A percentile compares a stretch with the other conserved stretches of the same genome.
These are phyloP conservation scores for Laothoe populi DNA, from an alignment of 2,888 invertebrate genomes.

Conservation along the genomic window DNA sequence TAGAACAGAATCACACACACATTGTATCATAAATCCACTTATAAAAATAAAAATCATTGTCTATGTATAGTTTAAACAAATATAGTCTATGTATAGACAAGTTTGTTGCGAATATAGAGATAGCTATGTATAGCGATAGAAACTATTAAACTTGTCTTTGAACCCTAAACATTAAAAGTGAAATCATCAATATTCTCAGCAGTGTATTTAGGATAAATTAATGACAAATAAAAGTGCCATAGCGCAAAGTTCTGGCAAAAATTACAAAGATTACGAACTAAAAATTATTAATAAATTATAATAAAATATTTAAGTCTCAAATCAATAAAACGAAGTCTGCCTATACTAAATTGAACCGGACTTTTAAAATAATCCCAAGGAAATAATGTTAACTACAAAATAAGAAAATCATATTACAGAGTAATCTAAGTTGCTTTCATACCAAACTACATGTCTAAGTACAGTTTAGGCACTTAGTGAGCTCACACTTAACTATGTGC, in stretches of 20 bases:
- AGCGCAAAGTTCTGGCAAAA: neutral
- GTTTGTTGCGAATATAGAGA: too few relatives aligned
- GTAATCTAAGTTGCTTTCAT: conserved; percentile 31
- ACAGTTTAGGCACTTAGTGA: conserved; percentile 23
- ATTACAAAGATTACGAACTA: too few relatives aligned
- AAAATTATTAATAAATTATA: too few relatives aligned
- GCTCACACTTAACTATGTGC: neutral
- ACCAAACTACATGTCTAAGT: conserved; percentile 13
- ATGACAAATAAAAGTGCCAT: neutral
- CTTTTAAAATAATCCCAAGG: neutral
- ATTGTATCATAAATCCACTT: too few relatives aligned
- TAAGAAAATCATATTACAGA: conserved; percentile 28
- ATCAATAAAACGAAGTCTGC: neutral
- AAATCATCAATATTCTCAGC: too few relatives aligned
- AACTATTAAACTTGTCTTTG: too few relatives aligned
- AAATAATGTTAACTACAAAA: neutral
- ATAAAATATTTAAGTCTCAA: neutral
- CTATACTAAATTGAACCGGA: neutral
- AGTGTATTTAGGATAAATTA: neutral
- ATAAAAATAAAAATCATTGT: too few relatives aligned
- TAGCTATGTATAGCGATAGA: too few relatives aligned
- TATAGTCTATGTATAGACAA: too few relatives aligned
- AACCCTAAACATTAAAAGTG: too few relatives aligned
- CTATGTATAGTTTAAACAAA: too few relatives aligned
- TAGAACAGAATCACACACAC: too few relatives aligned